Base-by-base conservation (phyloP, 1,140 invertebrate species). In the Fopius arisanus region DNA sequence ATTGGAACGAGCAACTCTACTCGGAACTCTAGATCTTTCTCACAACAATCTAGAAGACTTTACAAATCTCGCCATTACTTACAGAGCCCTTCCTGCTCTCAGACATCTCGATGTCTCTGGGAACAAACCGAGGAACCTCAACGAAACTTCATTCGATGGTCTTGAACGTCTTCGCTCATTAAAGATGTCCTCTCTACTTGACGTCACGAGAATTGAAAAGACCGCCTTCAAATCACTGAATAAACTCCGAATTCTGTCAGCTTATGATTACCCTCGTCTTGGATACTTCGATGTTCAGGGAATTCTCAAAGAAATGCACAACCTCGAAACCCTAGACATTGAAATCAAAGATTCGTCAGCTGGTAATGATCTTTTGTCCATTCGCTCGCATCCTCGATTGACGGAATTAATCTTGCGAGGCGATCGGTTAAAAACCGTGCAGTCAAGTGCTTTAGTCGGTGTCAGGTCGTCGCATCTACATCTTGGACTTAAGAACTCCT, bases 291-390 rank as follows among this genome's bases (percentile, higher is more conserved):
- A 97, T 85, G 90, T 95, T 0, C 92, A 94, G 78, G 95, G 94
- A 6, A 90, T 96, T 31, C 83, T 96, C 3, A 91, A 93, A 77
- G 89, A 91, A 68, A 88, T 96, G 80, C 90, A 90, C 3, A 91
- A 91, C 0, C 81, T 95, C 29, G 91, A 95, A 85, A 88, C 86
- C 51, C 84, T 97, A 2, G 94, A 96, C 77, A 92, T 97, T 62
- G 96, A 97, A 88, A 91, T 96, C 0, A 97, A 96, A 83, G 95
- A 97, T 80, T 86, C 92, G 0, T 91, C 91, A 54, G 91, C 97
- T 54, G 92, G 94, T 28, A 92, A 93, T 75, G 95, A 96, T 81
- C 94, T 97, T 81, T 85, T 97, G 12, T 92, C 93, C 72, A 90
- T 94, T 0, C 90, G 92, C 16, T 91, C 93, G 78, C 94, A 96